Evolutionary conservation across 2,888 invertebrate genomes (phyloP), one percentile per base, ranked within the genome.

Genomic region (Congeria kusceri): DNA sequence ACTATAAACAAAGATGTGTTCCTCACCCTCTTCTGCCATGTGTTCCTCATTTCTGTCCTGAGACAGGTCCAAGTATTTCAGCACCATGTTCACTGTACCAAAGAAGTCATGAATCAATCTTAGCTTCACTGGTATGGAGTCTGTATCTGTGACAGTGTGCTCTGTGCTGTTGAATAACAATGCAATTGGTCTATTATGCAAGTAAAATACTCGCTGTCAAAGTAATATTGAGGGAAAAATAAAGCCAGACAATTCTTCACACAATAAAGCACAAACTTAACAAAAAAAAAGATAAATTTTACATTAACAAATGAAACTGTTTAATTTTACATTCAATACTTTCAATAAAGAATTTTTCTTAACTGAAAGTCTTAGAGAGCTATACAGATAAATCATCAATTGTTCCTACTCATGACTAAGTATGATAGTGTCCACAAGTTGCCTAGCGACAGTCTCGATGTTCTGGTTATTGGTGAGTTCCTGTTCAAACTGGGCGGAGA

Each of bases 1-100:
- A n/a, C n/a, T n/a, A n/a, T n/a, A n/a, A n/a, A n/a, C n/a, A n/a
- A n/a, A n/a, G n/a, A n/a, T n/a, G n/a, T n/a, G n/a, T 39, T 39
- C 39, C 39, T 39, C 9, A 39, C 39, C 39, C 9, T 62, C 66
- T 9, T 69, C 72, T 46, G 56, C 25, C 15, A 23, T 53, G n/a
- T 61, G 69, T 46, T 83, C 83, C 0, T 83, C 81, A 0, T 81
- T 80, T 20, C 53, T 62, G n/a, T 64, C 47, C 11, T 94, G 94
- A 81, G 96, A 95, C 84, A 96, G 94, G 53, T 95, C 94, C 11
- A 96, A 90, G 29, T 95, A 93, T 89, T 95, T 95, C 59, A 96
- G 91, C 5, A 96, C 89, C 92, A 95, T 94, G 29, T 86, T 84
- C 1, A 91, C 64, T 13, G 86, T 80, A 4, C 65, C 73, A 4